phyloP scores from a whole-genome alignment of 1,140 invertebrate species.

The Danaus melanippus region DNA sequence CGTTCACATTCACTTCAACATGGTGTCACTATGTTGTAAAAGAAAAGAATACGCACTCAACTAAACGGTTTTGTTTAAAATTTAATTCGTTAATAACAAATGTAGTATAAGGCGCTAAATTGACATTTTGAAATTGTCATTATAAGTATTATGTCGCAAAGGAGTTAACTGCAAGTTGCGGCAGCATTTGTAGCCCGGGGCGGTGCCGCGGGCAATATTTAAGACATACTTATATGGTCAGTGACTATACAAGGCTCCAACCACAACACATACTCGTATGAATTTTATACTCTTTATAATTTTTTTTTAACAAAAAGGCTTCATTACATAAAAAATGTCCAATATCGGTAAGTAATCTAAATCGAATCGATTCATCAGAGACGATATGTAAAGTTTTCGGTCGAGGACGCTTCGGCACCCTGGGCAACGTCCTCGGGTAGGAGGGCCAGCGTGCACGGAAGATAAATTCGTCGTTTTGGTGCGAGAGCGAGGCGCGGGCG shows the following conservation, averaged over 20 bases:
- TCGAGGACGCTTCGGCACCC: slow-evolving; percentile 32
- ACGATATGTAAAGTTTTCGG: slow-evolving; percentile 10
- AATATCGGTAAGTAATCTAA: no score
- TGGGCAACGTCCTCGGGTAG: slow-evolving; percentile 60
- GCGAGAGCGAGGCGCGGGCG: slow-evolving; percentile 49
- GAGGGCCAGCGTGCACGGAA: slow-evolving; percentile 62
- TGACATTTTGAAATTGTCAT: slow-evolving; percentile 6
- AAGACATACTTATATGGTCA: slow-evolving; percentile 4
- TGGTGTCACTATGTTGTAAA: no score
- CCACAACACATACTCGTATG: no score
- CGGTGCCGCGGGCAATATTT: slow-evolving; percentile 11
- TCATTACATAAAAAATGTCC: no score
- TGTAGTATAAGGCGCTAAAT: background rate
- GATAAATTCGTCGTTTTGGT: slow-evolving; percentile 70
- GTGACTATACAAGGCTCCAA: background rate
- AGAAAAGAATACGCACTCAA: no score
- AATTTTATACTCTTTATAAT: no score
- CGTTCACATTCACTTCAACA: no score
- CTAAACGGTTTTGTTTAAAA: no score
- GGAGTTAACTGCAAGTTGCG: slow-evolving; percentile 13
- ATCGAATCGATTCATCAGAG: slow-evolving; percentile 3
- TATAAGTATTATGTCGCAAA: slow-evolving; percentile 9
- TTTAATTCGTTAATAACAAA: no score
- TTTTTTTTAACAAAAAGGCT: no score
- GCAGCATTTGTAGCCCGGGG: slow-evolving; percentile 14